These are phyloP conservation scores for Colaptes auratus DNA, from an alignment of 2,113 vertebrate genomes.

Conservation along the genomic window DNA sequence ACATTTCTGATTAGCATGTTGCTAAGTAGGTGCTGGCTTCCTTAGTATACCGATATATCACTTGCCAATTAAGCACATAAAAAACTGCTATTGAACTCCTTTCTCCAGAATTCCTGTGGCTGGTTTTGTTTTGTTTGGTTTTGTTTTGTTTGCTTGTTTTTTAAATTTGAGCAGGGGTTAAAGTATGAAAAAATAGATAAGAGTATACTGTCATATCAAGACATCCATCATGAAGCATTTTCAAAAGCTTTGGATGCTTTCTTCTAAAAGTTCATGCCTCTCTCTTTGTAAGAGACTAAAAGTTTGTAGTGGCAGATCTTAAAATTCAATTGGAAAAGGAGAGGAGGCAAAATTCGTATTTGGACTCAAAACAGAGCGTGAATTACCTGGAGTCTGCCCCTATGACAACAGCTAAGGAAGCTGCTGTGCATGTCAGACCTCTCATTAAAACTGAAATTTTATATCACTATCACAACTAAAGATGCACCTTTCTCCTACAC, in stretches of 20 bases:
- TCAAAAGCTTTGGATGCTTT: neutral
- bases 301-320: too few species aligned
- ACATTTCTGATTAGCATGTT: constrained; percentile 42
- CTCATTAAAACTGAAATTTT: too few species aligned
- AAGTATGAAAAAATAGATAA: neutral
- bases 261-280: neutral
- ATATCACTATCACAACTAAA: too few species aligned
- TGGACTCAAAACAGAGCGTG: too few species aligned
- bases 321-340: too few species aligned
- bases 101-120: neutral
- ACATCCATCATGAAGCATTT: neutral
- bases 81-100: neutral
- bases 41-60: neutral
- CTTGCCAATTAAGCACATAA: neutral
- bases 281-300: too few species aligned
- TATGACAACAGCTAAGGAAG: too few species aligned
- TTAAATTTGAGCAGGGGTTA: neutral
- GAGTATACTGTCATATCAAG: neutral
- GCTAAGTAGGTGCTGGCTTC: constrained; percentile 42
- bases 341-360: too few species aligned
- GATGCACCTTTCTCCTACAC: too few species aligned
- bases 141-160: neutral
- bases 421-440: too few species aligned
- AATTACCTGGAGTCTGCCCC: too few species aligned
- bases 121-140: neutral